A percentile compares a stretch with the other conserved stretches of the same genome.
These are phyloP conservation scores for Bruchidius siliquastri DNA, from an alignment of 2,888 invertebrate genomes.

Conservation along the genomic window DNA sequence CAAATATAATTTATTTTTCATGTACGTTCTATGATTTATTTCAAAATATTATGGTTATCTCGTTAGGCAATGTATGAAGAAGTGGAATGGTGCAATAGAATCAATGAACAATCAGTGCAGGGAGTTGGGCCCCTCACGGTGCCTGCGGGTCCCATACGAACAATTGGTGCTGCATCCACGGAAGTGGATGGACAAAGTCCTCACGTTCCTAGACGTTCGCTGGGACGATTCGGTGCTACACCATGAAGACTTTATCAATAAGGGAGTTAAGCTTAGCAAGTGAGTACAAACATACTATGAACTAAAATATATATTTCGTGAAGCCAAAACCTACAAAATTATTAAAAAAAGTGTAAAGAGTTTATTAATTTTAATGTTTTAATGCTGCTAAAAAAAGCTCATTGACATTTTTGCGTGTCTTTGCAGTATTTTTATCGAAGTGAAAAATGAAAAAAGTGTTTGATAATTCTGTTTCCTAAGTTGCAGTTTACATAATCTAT, in stretches of 20 bases:
- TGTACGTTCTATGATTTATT: too few relatives aligned
- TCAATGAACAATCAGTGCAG: constrained; percentile 92
- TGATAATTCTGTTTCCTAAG: too few relatives aligned
- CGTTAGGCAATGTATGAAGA: constrained; percentile 81
- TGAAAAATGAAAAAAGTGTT: too few relatives aligned
- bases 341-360: too few relatives aligned
- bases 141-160: constrained; percentile 91
- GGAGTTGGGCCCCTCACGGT: constrained; percentile 69
- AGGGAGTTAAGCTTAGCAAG: constrained; percentile 94
- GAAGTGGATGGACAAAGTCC: constrained; percentile 80
- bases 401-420: too few relatives aligned
- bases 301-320: not conserved
- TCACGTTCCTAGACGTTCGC: constrained; percentile 83
- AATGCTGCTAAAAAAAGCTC: too few relatives aligned
- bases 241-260: constrained; percentile 96
- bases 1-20: too few relatives aligned
- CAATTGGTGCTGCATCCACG: constrained; percentile 93
- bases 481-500: too few relatives aligned
- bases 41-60: too few relatives aligned
- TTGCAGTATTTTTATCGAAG: too few relatives aligned
- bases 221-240: constrained; percentile 96
- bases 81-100: constrained; percentile 95
- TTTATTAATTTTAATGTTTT: too few relatives aligned
- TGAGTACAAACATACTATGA: constrained; percentile 48
- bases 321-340: too few relatives aligned